Conservation (phyloP, 2,797 vertebrate species). For the Hybognathus amarus region DNA sequence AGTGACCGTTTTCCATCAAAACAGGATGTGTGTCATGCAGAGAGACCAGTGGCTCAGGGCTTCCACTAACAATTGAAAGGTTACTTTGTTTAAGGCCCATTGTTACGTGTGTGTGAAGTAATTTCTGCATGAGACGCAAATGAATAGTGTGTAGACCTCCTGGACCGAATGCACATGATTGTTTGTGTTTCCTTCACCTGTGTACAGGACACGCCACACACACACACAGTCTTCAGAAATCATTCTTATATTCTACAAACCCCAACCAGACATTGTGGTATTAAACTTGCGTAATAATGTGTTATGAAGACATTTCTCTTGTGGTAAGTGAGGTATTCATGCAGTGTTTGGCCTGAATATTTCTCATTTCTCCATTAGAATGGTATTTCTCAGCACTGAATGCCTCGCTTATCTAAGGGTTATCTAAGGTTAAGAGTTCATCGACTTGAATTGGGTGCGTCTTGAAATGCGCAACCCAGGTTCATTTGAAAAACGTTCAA, state of each 20-base stretch:
- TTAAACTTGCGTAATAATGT: not conserved
- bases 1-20: constrained; percentile 80
- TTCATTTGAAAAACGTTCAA: not conserved
- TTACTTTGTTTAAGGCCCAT: constrained; percentile 50
- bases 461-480: not conserved
- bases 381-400: not conserved
- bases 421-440: not conserved
- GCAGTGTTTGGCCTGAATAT: not conserved
- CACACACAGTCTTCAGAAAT: not conserved
- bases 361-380: not conserved
- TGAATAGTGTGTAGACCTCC: constrained; percentile 38
- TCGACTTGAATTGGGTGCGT: constrained; percentile 1
- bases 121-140: not conserved
- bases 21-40: constrained; percentile 78
- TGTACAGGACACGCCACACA: constrained; percentile 35
- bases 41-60: constrained; percentile 49
- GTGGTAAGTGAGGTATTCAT: not conserved
- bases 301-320: not conserved
- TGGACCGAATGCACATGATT: constrained; percentile 36
- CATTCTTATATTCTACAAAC: not conserved
- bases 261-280: not conserved
- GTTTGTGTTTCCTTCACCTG: constrained; percentile 52
- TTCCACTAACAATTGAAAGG: constrained; percentile 57
- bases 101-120: constrained; percentile 29
- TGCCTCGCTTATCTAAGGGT: not conserved